A percentile compares a stretch with the other conserved stretches of the same genome.
Conservation (phyloP, 2,797 vertebrate genomes). For the Acipenser oxyrinchus region DNA sequence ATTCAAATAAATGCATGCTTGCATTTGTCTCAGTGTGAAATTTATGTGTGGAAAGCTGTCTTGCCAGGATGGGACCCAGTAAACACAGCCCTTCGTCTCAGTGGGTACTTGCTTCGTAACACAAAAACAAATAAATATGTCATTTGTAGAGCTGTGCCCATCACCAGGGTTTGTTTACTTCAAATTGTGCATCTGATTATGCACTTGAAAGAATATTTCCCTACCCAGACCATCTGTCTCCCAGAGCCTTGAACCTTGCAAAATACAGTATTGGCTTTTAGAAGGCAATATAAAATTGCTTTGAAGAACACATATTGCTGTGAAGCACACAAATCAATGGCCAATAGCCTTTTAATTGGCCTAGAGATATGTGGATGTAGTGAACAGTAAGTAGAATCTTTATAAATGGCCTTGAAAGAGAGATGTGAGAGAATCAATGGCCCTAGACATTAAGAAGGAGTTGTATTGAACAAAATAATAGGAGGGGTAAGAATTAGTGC, state of each 20-base stretch:
- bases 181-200: neutral
- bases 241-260: slow-evolving; percentile 5
- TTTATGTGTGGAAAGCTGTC: too few species aligned
- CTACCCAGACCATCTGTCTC: neutral
- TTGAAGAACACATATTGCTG: too few species aligned
- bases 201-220: neutral
- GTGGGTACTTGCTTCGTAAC: neutral
- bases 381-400: neutral
- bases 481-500: slow-evolving; percentile 7
- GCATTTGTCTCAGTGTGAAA: too few species aligned
- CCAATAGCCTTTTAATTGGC: neutral
- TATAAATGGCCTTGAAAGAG: slow-evolving; percentile 13
- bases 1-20: too few species aligned
- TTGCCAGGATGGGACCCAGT: too few species aligned
- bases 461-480: neutral
- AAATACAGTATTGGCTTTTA: slow-evolving; percentile 5
- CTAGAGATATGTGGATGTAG: neutral
- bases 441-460: neutral
- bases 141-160: neutral
- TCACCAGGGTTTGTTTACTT: neutral
- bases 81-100: too few species aligned
- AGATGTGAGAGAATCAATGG: slow-evolving; percentile 7
- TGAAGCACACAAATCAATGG: neutral
- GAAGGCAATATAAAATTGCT: too few species aligned
- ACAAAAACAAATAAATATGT: neutral